These are phyloP conservation scores for Babyrousa celebensis DNA, from an alignment of 2,797 vertebrate genomes.

Conservation along the genomic window DNA sequence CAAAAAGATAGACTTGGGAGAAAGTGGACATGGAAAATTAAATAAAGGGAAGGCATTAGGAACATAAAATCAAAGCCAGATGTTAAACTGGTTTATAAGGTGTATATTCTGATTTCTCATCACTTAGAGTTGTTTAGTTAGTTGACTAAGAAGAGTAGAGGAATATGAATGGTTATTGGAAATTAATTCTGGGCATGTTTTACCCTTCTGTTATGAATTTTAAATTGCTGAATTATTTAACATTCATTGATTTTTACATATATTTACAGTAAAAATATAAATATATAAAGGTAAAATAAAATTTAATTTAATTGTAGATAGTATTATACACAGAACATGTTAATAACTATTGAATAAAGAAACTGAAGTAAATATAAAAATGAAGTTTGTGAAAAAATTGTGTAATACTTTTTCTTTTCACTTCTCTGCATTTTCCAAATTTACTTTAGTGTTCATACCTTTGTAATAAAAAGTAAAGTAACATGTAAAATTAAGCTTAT, in stretches of 20 bases:
- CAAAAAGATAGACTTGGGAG: background rate
- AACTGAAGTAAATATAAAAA: background rate
- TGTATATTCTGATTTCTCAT: background rate
- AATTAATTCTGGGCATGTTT: background rate
- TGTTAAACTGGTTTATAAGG: background rate
- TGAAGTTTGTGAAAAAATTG: background rate
- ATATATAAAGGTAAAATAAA: background rate
- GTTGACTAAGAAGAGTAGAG: background rate
- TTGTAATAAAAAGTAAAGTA: slow-evolving; percentile 2
- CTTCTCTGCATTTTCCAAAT: background rate
- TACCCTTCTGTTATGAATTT: background rate
- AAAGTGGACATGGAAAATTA: background rate
- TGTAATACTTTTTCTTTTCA: background rate
- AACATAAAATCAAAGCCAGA: background rate
- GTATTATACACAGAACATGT: background rate
- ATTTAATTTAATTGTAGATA: background rate
- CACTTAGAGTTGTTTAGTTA: background rate
- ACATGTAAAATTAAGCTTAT: background rate
- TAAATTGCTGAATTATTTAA: background rate
- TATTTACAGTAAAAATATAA: background rate
- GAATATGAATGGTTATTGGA: background rate
- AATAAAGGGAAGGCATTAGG: background rate
- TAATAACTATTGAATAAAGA: slow-evolving; percentile 13
- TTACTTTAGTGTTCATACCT: background rate
- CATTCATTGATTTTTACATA: background rate